Base-by-base conservation (phyloP, 1,140 invertebrate species). In the Panulirus ornatus region DNA sequence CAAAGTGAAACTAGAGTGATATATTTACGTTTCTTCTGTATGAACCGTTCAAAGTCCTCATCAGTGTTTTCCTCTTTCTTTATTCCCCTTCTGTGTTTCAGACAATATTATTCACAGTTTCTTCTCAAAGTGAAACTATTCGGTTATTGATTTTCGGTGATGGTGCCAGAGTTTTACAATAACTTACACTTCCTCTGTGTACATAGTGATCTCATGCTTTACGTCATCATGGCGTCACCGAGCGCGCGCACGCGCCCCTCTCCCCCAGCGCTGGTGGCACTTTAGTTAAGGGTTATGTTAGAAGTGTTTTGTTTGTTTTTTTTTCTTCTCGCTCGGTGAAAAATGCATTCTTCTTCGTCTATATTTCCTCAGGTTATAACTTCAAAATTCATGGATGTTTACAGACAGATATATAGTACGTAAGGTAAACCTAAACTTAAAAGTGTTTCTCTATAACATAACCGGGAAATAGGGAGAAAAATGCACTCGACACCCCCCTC, bases 161-260 rank as follows among this genome's bases (percentile, higher is more conserved):
- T 84, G 87, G 87, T 89, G 87, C 87, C 79, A 84, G 42, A 73
- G 40, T 84, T n/a, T n/a, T 84, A 82, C 78, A 71, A 54, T 83
- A 89, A 89, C 54, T 73, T 73, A 34, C n/a, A n/a, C 66, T 83
- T 44, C 54, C 54, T n/a, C n/a, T 75, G 47, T 89, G 87, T 89
- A 89, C 79, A 89, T 89, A 89, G 70, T 76, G 58, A 84, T 79
- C 58, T 89, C 87, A 63, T 83, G 79, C 79, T 81, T n/a, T 81
- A 51, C 86, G 73, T 79, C 76, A 82, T 47, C 87, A 89, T 58
- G 76, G 40, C 81, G 81, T 83, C 78, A 82, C 30, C 78, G 22
- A 38, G 42, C 71, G 70, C 76, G n/a, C n/a, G n/a, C n/a, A n/a
- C n/a, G n/a, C n/a, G n/a, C n/a, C n/a, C n/a, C n/a, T n/a, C n/a